A percentile compares a stretch with the other conserved stretches of the same genome.
These are phyloP conservation scores for Plusia festucae DNA, from an alignment of 2,888 invertebrate species.

Conservation along the genomic window DNA sequence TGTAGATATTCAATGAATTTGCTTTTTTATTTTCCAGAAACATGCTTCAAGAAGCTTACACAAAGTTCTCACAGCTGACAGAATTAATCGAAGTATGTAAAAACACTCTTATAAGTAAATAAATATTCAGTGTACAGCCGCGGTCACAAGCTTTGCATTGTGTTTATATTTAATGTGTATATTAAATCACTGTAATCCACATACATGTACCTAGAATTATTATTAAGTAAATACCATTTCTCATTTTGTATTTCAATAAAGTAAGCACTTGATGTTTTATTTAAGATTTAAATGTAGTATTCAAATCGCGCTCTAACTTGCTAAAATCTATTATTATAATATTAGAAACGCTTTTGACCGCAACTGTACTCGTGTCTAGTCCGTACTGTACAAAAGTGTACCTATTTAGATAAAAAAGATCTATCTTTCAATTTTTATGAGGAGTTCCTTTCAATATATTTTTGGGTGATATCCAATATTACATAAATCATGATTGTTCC, in stretches of 20 bases:
- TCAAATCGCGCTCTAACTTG: slow-evolving; percentile 16
- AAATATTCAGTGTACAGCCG: slow-evolving; percentile 58
- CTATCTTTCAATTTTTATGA: slow-evolving; percentile 56
- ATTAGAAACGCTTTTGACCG: slow-evolving; percentile 60
- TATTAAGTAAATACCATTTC: slow-evolving; percentile 24
- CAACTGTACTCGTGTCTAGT: slow-evolving; percentile 70
- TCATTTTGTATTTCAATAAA: slow-evolving; percentile 27
- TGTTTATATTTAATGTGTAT: slow-evolving; percentile 38
- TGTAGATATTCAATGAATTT: neutral
- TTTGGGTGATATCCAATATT: slow-evolving; percentile 2
- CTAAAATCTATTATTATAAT: slow-evolving; percentile 1
- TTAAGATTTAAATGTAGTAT: slow-evolving; percentile 39
- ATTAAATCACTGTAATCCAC: slow-evolving; percentile 33
- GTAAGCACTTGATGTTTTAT: slow-evolving; percentile 19
- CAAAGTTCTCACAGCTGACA: slow-evolving; percentile 77
- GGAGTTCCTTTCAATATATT: slow-evolving; percentile 67
- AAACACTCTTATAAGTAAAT: slow-evolving; percentile 48
- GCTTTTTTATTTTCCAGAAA: slow-evolving; percentile 71
- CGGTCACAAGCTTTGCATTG: slow-evolving; percentile 58
- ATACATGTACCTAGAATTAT: slow-evolving; percentile 35
- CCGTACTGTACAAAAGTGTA: slow-evolving; percentile 72
- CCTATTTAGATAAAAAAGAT: slow-evolving; percentile 60
- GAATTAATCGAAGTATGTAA: slow-evolving; percentile 76
- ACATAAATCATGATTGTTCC: too few species aligned
- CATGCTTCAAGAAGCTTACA: slow-evolving; percentile 81